Evolutionary conservation across 2,113 vertebrate genomes (phyloP).

Genomic region (Acinonyx jubatus): DNA sequence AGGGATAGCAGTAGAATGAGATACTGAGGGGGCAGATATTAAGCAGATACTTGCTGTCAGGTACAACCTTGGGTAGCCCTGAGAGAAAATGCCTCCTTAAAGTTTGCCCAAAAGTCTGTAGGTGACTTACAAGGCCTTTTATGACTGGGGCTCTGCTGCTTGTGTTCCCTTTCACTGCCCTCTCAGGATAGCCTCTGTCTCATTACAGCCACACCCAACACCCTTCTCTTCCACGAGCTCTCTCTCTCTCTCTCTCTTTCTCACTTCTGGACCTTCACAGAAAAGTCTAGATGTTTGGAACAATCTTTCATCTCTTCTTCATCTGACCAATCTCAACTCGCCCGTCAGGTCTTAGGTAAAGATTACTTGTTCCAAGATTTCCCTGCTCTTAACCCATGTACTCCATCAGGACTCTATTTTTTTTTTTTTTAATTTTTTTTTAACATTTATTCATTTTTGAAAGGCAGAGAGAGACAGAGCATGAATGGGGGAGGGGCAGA

Average conservation of each 20-base stretch:
- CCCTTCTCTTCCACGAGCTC: background rate
- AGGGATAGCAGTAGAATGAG: background rate
- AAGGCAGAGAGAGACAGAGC: too few relatives aligned
- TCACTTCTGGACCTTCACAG: background rate
- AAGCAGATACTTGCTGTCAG: background rate
- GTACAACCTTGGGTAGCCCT: rapidly evolving
- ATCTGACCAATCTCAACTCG: background rate
- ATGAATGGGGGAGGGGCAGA: too few relatives aligned
- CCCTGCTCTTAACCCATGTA: background rate
- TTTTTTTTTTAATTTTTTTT: too few relatives aligned
- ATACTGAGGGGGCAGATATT: too few relatives aligned
- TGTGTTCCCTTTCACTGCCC: background rate
- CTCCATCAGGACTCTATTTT: background rate
- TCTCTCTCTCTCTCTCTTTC: background rate
- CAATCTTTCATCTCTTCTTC: background rate
- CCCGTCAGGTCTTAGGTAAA: background rate
- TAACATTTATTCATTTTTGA: too few relatives aligned
- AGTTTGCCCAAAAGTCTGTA: background rate
- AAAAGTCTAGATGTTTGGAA: background rate
- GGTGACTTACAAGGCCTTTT: background rate
- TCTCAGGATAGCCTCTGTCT: background rate
- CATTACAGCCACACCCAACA: background rate
- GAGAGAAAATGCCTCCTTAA: background rate
- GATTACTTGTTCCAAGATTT: background rate
- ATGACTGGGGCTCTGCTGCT: background rate